Evolutionary conservation across 2,113 vertebrate genomes (phyloP), one percentile per base, ranked within the genome.

Genomic region (Cololabis saira): DNA sequence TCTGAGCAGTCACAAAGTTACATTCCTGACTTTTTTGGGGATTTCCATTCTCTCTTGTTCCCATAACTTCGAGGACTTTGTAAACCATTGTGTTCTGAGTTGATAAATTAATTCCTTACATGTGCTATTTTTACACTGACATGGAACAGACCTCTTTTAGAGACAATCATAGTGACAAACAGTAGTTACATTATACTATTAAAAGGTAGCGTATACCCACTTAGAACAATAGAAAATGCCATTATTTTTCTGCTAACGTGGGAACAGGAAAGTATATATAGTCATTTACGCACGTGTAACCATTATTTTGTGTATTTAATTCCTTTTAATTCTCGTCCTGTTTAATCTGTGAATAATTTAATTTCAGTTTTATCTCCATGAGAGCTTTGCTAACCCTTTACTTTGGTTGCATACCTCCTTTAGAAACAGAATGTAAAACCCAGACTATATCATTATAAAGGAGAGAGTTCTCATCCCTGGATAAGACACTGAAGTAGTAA

Each of bases 401-500:
- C 61, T 64, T 64, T 24, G 33, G 58, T 75, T 81, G 49, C 67
- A 67, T 66, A 53, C 59, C 73, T 77, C 74, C 56, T 79, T 72
- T 73, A 41, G 48, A 82, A 80, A 83, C 59, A 60, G 50, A 74
- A 70, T 51, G 62, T 62, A 85, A 83, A 68, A 70, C 62, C 74
- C 59, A 45, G 41, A 68, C 67, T 64, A 67, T 61, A 66, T 71
- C 41, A 10, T 78, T 84, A 78, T 40, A 49, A 56, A 37, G 42
- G 44, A 57, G 61, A 30, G 57, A 64, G 47, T 72, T 70, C 47
- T 83, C 73, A 76, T 81, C 71, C 78, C 37, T 57, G 53, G 78
- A 84, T 77, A 52, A 73, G 73, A 61, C 70, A 80, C 45, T 70
- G 75, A 58, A 83, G 87, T 71, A 71, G 74, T 81, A 77, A 69